Evolutionary conservation across 53 echinoderm and acorn worm genomes (phyloP), one percentile per base, ranked within the genome.

Genomic region (Zoroaster sp.): DNA sequence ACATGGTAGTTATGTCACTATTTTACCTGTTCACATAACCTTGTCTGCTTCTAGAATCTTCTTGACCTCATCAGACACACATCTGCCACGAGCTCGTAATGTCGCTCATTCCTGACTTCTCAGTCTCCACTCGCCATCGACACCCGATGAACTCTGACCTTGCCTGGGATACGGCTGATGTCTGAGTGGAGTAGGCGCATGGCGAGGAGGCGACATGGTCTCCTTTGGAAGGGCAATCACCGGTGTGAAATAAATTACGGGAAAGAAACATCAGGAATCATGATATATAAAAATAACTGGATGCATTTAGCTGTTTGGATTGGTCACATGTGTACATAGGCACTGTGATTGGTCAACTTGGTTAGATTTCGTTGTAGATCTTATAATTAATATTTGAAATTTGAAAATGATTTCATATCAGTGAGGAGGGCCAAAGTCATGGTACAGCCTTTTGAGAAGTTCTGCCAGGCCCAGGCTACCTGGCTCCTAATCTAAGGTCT

Each of bases 51-150:
- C 74, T 33, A 99, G 86, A 28, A 99, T 81, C 53, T 87, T 88
- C 87, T 85, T 96, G 15, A 99, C 92, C 36, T 94, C 96, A 46
- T 96, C 99, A 2, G 99, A 95, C n/a, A 99, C 88, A 37, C n/a
- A n/a, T n/a, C n/a, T 91, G 96, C 99, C 99, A 96, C 11, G 94
- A 94, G 83, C 99, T 98, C 33, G n/a, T n/a, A n/a, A 93, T 81
- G 71, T 89, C 99, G 45, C 99, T 99, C 13, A 99, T 70, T 23
- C 90, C 92, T 20, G 93, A 95, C 54, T 44, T 83, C 28, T 95
- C 94, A 4, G 89, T 92, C 69, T 53, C 39, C 7, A n/a, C n/a
- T n/a, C n/a, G n/a, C 35, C 75, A 30, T 67, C 79, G 37, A 37
- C 75, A 4, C 34, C 80, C 9, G 76, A 44, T 30, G 63, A 40